These are phyloP conservation scores for Phoronis australis DNA, from an alignment of 2,888 invertebrate species.

Conservation along the genomic window DNA sequence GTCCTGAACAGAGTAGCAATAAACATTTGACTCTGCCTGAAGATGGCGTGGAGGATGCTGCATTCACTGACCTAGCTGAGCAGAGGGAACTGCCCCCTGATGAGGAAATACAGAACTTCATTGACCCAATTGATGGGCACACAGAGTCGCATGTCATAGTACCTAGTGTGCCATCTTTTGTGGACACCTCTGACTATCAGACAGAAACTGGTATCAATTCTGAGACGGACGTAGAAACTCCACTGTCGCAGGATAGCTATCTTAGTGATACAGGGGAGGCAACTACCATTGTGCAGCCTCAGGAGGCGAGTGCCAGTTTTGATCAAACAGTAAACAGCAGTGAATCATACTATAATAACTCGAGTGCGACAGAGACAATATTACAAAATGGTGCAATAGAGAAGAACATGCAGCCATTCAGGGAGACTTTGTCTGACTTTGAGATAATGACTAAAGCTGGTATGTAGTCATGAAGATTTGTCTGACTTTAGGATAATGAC, in stretches of 20 bases:
- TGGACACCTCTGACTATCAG: not conserved
- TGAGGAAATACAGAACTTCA: not conserved
- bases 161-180: not conserved
- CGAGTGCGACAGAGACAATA: no score
- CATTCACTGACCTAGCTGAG: not conserved
- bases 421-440: constrained; percentile 56
- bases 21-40: constrained; percentile 1
- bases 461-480: constrained; percentile 51
- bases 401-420: constrained; percentile 21
- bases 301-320: no score
- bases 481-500: constrained; percentile 61
- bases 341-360: not conserved
- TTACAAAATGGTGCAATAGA: constrained; percentile 3
- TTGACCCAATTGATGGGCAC: no score
- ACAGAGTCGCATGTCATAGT: no score
- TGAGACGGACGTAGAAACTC: not conserved
- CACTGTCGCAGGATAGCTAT: not conserved
- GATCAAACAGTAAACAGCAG: no score
- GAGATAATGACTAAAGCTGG: constrained; percentile 62
- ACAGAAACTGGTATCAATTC: no score
- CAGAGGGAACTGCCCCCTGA: not conserved
- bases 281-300: not conserved
- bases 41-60: constrained; percentile 4
- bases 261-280: not conserved
- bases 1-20: not conserved